Percentiles rank a stretch among this genome's conserved stretches.
Evolutionary conservation across 30 jellyfish, hydroid and myxozoan species (phyloP).

Genomic region (Hydractinia echinata): DNA sequence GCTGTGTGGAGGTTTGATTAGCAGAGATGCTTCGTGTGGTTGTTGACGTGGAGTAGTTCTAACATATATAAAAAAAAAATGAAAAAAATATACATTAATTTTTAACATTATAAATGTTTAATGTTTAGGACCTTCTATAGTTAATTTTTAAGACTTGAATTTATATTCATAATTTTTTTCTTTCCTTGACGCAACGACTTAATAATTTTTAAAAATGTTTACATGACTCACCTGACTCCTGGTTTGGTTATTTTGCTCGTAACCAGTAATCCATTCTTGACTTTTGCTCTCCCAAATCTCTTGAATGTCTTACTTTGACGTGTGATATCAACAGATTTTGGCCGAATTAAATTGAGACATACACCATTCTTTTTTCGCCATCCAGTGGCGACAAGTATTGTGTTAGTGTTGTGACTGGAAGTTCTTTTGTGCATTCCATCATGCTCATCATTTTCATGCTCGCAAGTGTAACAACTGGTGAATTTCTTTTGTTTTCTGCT

Average conservation of each 20-base stretch:
- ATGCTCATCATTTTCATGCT: too few relatives aligned
- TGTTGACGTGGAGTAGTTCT: not conserved
- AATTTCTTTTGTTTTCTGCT: not conserved
- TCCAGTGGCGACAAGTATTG: slow-evolving; percentile 13
- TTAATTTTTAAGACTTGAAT: too few relatives aligned
- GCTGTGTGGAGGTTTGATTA: not conserved
- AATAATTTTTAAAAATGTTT: too few relatives aligned
- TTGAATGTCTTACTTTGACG: not conserved
- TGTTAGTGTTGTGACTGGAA: not conserved
- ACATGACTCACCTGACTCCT: not conserved
- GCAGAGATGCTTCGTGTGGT: not conserved
- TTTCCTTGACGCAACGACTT: too few relatives aligned
- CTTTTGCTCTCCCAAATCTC: not conserved
- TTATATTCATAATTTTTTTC: too few relatives aligned
- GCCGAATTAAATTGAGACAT: not conserved
- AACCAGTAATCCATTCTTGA: slow-evolving; percentile 1
- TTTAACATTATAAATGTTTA: too few relatives aligned
- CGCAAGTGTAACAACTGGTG: too few relatives aligned
- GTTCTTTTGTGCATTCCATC: not conserved
- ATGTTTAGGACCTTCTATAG: too few relatives aligned
- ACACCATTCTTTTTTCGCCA: slow-evolving; percentile 1
- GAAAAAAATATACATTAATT: too few relatives aligned
- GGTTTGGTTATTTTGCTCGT: not conserved
- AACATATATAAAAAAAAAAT: too few relatives aligned
- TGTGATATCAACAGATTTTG: slow-evolving; percentile 5